phyloP scores from a whole-genome alignment of 1,140 invertebrate genomes.

The Brachionus plicatilis region DNA sequence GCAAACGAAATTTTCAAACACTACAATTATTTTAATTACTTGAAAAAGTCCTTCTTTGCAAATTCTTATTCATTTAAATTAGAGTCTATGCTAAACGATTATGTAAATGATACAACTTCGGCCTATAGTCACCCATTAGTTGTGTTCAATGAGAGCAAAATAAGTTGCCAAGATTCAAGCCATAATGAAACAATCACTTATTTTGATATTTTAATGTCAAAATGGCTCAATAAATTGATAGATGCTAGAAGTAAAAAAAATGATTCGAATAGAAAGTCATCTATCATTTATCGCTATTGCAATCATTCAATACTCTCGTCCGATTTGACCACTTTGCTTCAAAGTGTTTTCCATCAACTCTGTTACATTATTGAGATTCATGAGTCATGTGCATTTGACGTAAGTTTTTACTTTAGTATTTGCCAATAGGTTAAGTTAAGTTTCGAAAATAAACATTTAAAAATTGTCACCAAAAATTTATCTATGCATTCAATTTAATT shows the following conservation, averaged over 20 bases:
- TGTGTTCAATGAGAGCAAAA: background rate
- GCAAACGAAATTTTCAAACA: conserved; percentile 2
- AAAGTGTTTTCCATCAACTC: conserved; percentile 28
- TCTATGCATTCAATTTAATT: too few relatives aligned
- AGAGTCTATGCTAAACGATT: background rate
- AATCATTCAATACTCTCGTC: conserved; percentile 27
- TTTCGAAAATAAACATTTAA: too few relatives aligned
- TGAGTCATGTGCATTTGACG: conserved; percentile 33
- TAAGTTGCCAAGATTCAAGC: background rate
- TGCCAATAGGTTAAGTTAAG: too few relatives aligned
- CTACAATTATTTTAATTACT: conserved; percentile 9
- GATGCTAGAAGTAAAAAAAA: background rate
- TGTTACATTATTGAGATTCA: conserved; percentile 25
- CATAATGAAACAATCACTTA: background rate
- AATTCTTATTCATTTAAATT: background rate
- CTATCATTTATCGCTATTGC: conserved; percentile 7
- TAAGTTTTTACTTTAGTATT: background rate
- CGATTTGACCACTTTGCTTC: conserved; percentile 7
- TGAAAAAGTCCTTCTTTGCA: background rate
- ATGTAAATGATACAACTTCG: background rate
- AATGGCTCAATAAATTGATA: conserved; percentile 15
- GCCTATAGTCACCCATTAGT: background rate
- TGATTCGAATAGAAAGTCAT: background rate
- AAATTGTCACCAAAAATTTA: too few relatives aligned
- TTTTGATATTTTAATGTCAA: background rate